Evolutionary conservation across 1,140 invertebrate genomes (phyloP), one percentile per base, ranked within the genome.

Genomic region (Temnothorax longispinosus): DNA sequence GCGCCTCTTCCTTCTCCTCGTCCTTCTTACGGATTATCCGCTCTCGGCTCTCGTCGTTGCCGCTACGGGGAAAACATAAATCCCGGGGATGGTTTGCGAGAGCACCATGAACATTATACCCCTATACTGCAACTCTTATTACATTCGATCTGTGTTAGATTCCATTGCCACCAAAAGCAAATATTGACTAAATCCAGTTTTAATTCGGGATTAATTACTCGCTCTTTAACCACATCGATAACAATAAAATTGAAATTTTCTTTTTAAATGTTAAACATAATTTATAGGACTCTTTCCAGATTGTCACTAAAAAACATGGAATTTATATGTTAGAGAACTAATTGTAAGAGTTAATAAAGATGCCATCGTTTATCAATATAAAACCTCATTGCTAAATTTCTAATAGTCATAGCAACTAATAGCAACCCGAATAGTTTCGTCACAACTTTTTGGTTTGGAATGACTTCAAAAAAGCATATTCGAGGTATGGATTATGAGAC

Each of bases 21-120:
- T 74, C 32, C 52, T 76, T 18, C 15, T 52, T 38, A 54, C 41
- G 78, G 60, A 87, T 89, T 85, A 87, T 56, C 18, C 50, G 44
- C 38, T 72, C 54, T 85, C 75, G 58, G 44, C 38, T 72, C 54
- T 85, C 75, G 58, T 47, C 47, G 74, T 27, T 47, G 32, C 11
- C 32, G 74, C 35, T 65, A 78, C 50, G 54, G 50, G 87, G 64
- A 89, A 74, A 87, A 71, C 74, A 81, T 60, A 62, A 89, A 84
- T 74, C 72, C 47, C 41, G 15, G n/a, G 7, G 32, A 60, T 50
- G 47, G 32, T 71, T 47, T 35, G 64, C 44, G 75, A 41, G 38
- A 87, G 35, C 32, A 50, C 54, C 27, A 41, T 44, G 21, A 82
- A 35, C n/a, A 54, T 72, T 75, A 75, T 32, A 85, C 5, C 76